Base-by-base conservation (phyloP, 2,113 vertebrate species). In the Eretmochelys imbricata region DNA sequence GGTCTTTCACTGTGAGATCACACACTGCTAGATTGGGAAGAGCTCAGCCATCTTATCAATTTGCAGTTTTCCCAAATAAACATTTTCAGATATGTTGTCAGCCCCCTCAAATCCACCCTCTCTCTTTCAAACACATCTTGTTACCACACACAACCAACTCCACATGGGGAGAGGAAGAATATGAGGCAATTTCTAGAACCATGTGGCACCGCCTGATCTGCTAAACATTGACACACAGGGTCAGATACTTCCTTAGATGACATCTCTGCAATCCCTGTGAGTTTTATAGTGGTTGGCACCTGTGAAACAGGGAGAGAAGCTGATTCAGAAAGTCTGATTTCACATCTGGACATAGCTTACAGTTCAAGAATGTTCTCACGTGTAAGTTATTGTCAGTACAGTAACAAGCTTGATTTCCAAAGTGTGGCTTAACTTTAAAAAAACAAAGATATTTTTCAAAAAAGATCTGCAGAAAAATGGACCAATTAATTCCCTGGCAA, bases 81-180 rank as follows among this genome's bases (percentile, higher is more conserved):
- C n/a, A 75, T 48, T 89, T 82, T 54, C 89, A 86, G 69, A 84
- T 54, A 55, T 80, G 85, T 94, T 94, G 87, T 92, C 91, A 93
- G 51, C 84, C 88, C 25, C 5, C 53, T n/a, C 89, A 83, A 46
- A 1, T 81, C 88, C 87, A 84, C 87, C 31, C 92, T 91, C 54
- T 82, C 6, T 7, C 50, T 84, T 54, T 51, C 22, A 90, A 57
- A 85, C 57, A 93, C 22, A 76, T 17, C 80, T 84, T 55, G 65
- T 72, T 69, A 53, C n/a, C 51, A 86, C 49, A 38, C 5, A 76
- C 38, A 76, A 76, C 51, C 19, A 86, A 62, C 20, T 10, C 11
- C 46, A 46, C 8, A 24, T 13, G 27, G 48, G 19, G 69, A 46
- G 22, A 42, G 72, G 24, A 27, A 4, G 11, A 46, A 5, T 22